Evolutionary conservation across 1,140 invertebrate species (phyloP).

Genomic region (Hypothenemus hampei): DNA sequence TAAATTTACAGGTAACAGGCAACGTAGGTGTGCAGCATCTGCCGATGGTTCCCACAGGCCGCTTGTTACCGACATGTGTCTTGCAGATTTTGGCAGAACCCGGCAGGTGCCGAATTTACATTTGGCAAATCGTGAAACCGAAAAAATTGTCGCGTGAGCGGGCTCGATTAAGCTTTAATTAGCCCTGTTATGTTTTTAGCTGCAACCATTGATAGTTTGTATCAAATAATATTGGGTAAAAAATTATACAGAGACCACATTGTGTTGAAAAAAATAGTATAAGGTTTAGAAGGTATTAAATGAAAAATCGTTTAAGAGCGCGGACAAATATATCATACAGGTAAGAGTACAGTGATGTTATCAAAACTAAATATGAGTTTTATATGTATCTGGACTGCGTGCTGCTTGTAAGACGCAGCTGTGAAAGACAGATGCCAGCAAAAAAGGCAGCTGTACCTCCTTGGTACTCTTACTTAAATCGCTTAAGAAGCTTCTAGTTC

Average conservation of each 20-base stretch:
- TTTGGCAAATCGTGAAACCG: constrained; percentile 11
- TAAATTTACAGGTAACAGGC: constrained; percentile 25
- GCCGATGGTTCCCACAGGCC: constrained; percentile 26
- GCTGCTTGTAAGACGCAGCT: constrained; percentile 28
- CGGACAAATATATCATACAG: constrained; percentile 16
- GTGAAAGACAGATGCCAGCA: constrained; percentile 26
- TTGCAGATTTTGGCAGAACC: constrained; percentile 26
- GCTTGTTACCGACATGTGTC: constrained; percentile 25
- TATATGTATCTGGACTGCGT: constrained; percentile 30
- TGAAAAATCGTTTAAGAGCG: constrained; percentile 6
- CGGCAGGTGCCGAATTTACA: constrained; percentile 24
- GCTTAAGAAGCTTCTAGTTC: too few relatives aligned
- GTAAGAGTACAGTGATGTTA: constrained; percentile 25
- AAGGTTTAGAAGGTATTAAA: too few relatives aligned
- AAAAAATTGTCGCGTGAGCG: constrained; percentile 28
- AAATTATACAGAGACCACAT: too few relatives aligned
- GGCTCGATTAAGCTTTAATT: constrained; percentile 27
- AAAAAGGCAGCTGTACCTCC: constrained; percentile 24
- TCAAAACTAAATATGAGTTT: constrained; percentile 30
- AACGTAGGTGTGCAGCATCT: constrained; percentile 27
- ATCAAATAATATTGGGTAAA: too few relatives aligned
- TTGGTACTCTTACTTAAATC: constrained; percentile 25
- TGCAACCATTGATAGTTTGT: too few relatives aligned
- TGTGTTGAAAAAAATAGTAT: too few relatives aligned
- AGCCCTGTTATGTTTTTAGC: too few relatives aligned